A percentile compares a stretch with the other conserved stretches of the same genome.
Evolutionary conservation across 2,797 vertebrate genomes (phyloP).

Genomic region (Aphelocoma californica): DNA sequence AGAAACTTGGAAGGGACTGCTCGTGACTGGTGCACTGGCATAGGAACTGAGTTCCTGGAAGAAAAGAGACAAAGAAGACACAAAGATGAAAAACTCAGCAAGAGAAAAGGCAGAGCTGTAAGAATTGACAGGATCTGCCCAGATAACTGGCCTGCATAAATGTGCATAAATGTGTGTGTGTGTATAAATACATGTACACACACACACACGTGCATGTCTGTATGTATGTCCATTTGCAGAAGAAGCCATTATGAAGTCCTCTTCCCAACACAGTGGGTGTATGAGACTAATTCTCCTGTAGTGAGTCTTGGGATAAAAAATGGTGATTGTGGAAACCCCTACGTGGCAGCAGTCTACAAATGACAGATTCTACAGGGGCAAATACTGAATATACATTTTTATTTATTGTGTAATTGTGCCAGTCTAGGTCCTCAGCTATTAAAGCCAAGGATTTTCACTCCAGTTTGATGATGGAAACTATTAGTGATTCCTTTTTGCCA

Average conservation of each 20-base stretch:
- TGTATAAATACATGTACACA: not conserved
- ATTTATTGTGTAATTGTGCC: not conserved
- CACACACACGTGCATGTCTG: accelerated
- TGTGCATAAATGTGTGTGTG: not conserved
- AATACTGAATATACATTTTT: not conserved
- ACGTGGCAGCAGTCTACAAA: not conserved
- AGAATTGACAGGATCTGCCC: not conserved
- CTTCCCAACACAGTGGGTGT: not conserved
- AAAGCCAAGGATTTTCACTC: not conserved
- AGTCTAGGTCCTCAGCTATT: not conserved
- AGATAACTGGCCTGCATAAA: not conserved
- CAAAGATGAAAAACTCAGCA: not conserved
- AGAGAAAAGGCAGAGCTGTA: not conserved
- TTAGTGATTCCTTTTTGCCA: not conserved
- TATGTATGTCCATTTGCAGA: not conserved
- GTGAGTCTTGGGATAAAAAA: not conserved
- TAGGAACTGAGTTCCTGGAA: not conserved
- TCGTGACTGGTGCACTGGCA: accelerated
- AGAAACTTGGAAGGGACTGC: not conserved
- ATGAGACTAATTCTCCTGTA: not conserved
- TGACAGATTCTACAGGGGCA: not conserved
- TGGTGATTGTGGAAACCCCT: not conserved
- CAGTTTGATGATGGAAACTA: not conserved
- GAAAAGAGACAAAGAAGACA: not conserved
- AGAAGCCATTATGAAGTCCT: not conserved